phyloP scores from a whole-genome alignment of 2,113 vertebrate species.

The Gymnocephalus cernua region DNA sequence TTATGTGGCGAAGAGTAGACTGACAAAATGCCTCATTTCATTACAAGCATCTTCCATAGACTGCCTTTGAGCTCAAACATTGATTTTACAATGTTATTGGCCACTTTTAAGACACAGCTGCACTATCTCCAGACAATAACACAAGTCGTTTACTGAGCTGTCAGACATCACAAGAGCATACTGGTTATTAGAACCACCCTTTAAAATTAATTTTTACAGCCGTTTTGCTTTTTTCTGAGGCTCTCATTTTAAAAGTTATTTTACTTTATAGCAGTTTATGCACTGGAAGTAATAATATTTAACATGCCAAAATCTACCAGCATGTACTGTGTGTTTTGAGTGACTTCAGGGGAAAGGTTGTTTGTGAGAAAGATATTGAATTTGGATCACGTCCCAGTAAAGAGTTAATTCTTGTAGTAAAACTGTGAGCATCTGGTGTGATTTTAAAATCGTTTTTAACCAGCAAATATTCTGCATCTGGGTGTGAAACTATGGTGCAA shows the following conservation, averaged over 20 bases:
- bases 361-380: conserved; percentile 28
- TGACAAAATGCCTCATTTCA: conserved; percentile 32
- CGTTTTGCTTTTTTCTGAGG: not conserved
- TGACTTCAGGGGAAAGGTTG: conserved; percentile 26
- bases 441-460: conserved; percentile 56
- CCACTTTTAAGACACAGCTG: conserved; percentile 35
- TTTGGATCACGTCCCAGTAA: conserved; percentile 50
- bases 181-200: no score
- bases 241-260: conserved; percentile 14
- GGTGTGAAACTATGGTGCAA: conserved; percentile 44
- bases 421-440: conserved; percentile 62
- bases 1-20: conserved; percentile 19
- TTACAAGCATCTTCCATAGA: conserved; percentile 31
- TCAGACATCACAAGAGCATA: conserved; percentile 18
- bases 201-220: no score
- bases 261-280: conserved; percentile 15
- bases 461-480: conserved; percentile 64
- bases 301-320: conserved; percentile 16
- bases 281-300: conserved; percentile 7
- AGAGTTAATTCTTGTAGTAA: conserved; percentile 54
- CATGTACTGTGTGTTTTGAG: conserved; percentile 24
- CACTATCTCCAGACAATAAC: conserved; percentile 30
- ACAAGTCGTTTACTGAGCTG: conserved; percentile 36
- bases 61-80: conserved; percentile 30
- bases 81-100: conserved; percentile 54